Evolutionary conservation across 2,113 vertebrate species (phyloP).

Genomic region (Balaeniceps rex): DNA sequence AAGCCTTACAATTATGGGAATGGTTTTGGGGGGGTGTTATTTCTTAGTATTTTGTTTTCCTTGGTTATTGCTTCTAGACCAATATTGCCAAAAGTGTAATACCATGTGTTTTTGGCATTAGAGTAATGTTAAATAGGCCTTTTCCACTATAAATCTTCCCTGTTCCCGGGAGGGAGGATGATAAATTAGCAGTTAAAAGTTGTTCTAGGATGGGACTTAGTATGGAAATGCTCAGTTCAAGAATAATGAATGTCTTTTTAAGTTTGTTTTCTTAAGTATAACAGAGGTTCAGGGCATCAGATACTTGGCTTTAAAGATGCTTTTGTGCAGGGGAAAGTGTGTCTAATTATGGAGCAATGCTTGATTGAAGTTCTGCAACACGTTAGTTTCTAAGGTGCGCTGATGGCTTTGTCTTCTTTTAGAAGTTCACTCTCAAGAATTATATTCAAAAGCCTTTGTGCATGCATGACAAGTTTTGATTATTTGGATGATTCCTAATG

Average conservation of each 20-base stretch:
- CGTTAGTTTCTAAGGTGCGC: background rate
- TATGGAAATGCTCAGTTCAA: conserved; percentile 20
- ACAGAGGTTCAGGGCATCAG: background rate
- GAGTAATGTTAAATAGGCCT: background rate
- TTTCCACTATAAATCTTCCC: conserved; percentile 56
- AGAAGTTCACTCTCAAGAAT: background rate
- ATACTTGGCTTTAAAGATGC: conserved; percentile 9
- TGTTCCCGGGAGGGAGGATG: conserved; percentile 15
- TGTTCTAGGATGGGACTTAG: conserved; percentile 22
- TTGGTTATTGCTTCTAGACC: conserved; percentile 1
- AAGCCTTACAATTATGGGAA: background rate
- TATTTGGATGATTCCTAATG: background rate
- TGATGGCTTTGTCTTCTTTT: background rate
- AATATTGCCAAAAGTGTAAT: background rate
- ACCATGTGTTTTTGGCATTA: conserved; percentile 33
- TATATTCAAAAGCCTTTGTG: background rate
- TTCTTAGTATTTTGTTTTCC: background rate
- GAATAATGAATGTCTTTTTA: conserved; percentile 24
- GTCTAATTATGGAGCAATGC: background rate
- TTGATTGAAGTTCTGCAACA: background rate
- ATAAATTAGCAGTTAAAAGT: conserved; percentile 58
- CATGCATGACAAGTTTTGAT: background rate
- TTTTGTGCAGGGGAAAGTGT: background rate
- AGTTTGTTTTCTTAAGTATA: conserved; percentile 49
- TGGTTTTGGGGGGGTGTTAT: rapidly evolving